Percentiles rank a stretch among this genome's conserved stretches.
These are phyloP conservation scores for Hipposideros larvatus DNA, from an alignment of 2,797 vertebrate genomes.

Conservation along the genomic window DNA sequence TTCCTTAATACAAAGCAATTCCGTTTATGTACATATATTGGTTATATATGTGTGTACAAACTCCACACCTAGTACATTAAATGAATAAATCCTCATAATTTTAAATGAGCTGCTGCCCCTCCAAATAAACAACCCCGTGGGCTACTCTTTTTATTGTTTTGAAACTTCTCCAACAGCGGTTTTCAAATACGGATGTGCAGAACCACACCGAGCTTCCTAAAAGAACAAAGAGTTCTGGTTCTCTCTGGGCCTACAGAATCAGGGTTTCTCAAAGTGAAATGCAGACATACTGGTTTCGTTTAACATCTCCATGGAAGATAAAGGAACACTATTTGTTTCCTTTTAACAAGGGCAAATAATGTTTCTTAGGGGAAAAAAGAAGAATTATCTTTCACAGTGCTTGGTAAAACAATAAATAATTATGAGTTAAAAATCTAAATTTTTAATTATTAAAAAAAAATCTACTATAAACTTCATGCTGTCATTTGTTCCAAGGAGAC, in stretches of 20 bases:
- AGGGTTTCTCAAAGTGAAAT: neutral
- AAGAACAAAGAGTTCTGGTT: neutral
- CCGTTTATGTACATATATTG: neutral
- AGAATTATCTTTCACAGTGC: neutral
- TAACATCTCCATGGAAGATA: constrained; percentile 6
- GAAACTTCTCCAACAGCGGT: neutral
- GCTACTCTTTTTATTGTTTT: neutral
- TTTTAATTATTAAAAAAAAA: neutral
- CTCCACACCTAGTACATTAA: neutral
- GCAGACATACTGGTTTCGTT: neutral
- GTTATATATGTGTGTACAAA: neutral
- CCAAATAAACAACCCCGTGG: neutral
- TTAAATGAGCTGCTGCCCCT: neutral
- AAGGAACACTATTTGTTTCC: neutral
- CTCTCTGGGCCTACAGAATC: neutral
- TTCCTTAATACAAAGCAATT: constrained; percentile 30
- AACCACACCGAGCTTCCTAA: neutral
- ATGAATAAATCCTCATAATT: constrained; percentile 9
- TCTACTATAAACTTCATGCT: constrained; percentile 5
- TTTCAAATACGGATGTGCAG: constrained; percentile 30
- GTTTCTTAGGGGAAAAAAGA: neutral
- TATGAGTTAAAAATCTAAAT: neutral
- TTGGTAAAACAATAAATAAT: constrained; percentile 1
- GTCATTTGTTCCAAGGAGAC: neutral
- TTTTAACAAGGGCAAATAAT: constrained; percentile 22